Base-by-base conservation (phyloP, 2,888 invertebrate genomes). In the Rhamphomyia laevipes region DNA sequence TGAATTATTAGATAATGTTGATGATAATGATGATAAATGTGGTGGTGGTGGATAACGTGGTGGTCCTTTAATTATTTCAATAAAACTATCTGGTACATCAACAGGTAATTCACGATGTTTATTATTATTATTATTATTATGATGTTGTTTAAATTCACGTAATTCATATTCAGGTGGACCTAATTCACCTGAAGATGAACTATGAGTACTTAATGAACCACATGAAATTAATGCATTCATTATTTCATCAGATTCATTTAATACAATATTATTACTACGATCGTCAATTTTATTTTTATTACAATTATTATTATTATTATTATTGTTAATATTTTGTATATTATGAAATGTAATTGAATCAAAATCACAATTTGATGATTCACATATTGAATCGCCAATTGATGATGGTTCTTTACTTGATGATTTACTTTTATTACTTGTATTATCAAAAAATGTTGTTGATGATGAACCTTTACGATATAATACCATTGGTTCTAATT, bases 31-130 rank as follows among this genome's bases (percentile, higher is more conserved):
- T 6, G 67, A 64, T n/a, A 69, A 53, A 55, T 67, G 67, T 11
- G 63, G 61, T 58, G 76, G 77, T 58, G 77, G 74, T 43, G 82
- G 81, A 64, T 81, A 81, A 60, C 81, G 80, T 38, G 82, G 81
- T 41, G 82, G 77, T 2, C 77, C 77, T 75, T 90, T 91, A 67
- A 84, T 82, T 56, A 84, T 77, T 63, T 86, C 88, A 56, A 89
- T 81, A 73, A 91, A 92, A 62, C 83, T 81, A 55, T 88, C 89
- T 5, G 92, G 92, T 55, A 90, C 90, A 70, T 92, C 92, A 51
- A 92, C 89, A 4, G 92, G 86, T 75, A 82, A 74, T 66, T 83
- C 83, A 53, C 81, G 73, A 60, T 72, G 71, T 51, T 67, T 68
- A 15, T 51, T 51, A 4, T 48, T 48, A 17, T 52, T 51, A 16